Base-by-base conservation (phyloP, 2,113 vertebrate genomes). In the Agelaius tricolor region DNA sequence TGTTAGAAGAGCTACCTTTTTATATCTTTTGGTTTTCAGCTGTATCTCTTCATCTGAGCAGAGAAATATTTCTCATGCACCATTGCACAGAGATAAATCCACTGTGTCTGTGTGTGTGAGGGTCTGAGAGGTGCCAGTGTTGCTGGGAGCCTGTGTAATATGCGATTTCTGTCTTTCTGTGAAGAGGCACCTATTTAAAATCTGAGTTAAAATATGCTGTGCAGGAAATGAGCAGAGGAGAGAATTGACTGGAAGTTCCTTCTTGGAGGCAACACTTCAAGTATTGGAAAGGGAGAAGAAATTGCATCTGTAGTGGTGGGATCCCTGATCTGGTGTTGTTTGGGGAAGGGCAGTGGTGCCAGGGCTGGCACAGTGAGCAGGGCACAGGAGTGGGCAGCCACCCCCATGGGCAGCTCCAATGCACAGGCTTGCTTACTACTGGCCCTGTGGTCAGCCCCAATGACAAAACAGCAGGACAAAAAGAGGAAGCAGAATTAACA, bases 341-440 rank as follows among this genome's bases (percentile, higher is more conserved):
- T 3, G 4, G 41, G 74, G 51, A 33, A 84, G 43, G 35, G 24
- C 27, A 67, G 24, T 0, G 16, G 22, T 33, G 28, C 28, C 30
- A 78, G 46, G 63, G 35, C 49, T 68, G 68, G 6, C 26, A 5
- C 4, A 33, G 43, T 2, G 26, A 76, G 55, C 44, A 51, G 55
- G 26, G 43, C 15, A 44, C 28, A 24, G 31, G 54, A 19, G 28
- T 11, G n/a, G 35, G 74, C 57, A 43, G 4, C 8, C 31, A 24
- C 11, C 11, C 20, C 52, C 5, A 1, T 0, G 3, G 9, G 62
- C 46, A 55, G 30, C 58, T 58, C 47, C 43, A 4, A 2, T 3
- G 31, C 54, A 27, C 35, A 18, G 33, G 5, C 11, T 65, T 12
- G 47, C 30, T 24, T n/a, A 27, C 15, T 15, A 5, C 51, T 22